Evolutionary conservation across 2,797 vertebrate species (phyloP).

Genomic region (Darevskia nairensis): DNA sequence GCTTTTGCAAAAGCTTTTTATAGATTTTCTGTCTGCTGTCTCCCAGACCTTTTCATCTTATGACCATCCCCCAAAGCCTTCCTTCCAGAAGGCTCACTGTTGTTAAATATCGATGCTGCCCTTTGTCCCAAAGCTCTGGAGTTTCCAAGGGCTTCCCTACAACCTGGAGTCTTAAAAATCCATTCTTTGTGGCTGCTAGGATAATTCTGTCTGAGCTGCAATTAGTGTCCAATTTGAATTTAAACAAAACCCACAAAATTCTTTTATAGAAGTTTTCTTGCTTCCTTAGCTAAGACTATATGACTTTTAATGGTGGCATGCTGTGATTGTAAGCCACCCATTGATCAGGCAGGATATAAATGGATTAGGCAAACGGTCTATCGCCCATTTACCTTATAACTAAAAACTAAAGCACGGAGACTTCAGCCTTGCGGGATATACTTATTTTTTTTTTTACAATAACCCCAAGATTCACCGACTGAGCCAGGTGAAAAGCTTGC

Average conservation of each 20-base stretch:
- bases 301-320: background rate
- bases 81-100: background rate
- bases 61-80: background rate
- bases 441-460: too few relatives aligned
- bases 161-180: background rate
- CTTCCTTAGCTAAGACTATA: background rate
- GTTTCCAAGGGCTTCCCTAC: background rate
- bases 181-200: background rate
- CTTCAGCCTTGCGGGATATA: too few relatives aligned
- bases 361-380: background rate
- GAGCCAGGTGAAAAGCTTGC: too few relatives aligned
- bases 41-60: background rate
- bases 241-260: too few relatives aligned
- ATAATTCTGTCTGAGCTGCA: background rate
- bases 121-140: background rate
- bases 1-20: background rate
- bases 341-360: background rate
- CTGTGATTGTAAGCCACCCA: background rate
- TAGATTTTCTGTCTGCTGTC: background rate
- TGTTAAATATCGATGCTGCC: background rate
- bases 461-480: too few relatives aligned
- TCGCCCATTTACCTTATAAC: background rate
- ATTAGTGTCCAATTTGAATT: background rate
- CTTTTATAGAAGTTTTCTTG: background rate
- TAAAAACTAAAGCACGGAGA: background rate